Evolutionary conservation across 2,888 invertebrate species (phyloP).

Genomic region (Trimorus sp.): DNA sequence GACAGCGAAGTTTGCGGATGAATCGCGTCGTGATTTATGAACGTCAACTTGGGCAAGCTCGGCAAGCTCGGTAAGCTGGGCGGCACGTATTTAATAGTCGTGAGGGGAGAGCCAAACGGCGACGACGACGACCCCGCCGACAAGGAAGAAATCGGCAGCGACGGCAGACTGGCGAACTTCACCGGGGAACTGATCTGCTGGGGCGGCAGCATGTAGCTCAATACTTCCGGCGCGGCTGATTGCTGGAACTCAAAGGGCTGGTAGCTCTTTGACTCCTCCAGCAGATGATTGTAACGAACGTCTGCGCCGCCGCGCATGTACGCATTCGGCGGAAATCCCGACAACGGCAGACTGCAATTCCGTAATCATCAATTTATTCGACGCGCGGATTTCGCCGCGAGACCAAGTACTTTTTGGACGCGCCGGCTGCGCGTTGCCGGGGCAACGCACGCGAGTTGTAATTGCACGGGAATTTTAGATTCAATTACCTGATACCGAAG

Average conservation of each 20-base stretch:
- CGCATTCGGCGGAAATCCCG: constrained; percentile 41
- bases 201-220: constrained; percentile 66
- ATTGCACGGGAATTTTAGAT: constrained; percentile 17
- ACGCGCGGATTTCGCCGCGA: constrained; percentile 16
- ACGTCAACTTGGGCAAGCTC: constrained; percentile 64
- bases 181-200: constrained; percentile 60
- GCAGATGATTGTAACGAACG: constrained; percentile 55
- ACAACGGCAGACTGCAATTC: constrained; percentile 54
- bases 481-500: constrained; percentile 53
- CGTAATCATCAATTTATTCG: constrained; percentile 55
- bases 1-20: constrained; percentile 57
- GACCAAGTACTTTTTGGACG: constrained; percentile 34
- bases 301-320: constrained; percentile 46
- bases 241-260: constrained; percentile 68
- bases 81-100: constrained; percentile 68
- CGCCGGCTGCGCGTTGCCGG: constrained; percentile 17
- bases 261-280: constrained; percentile 67
- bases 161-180: constrained; percentile 66
- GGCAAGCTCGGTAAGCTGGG: constrained; percentile 27
- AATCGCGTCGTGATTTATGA: constrained; percentile 61
- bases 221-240: constrained; percentile 62
- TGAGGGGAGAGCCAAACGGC: constrained; percentile 67
- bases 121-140: too few species aligned
- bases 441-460: constrained; percentile 5
- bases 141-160: constrained; percentile 68